Conservation (phyloP, 2,888 invertebrate genomes). For the Osedax fenrisi region DNA sequence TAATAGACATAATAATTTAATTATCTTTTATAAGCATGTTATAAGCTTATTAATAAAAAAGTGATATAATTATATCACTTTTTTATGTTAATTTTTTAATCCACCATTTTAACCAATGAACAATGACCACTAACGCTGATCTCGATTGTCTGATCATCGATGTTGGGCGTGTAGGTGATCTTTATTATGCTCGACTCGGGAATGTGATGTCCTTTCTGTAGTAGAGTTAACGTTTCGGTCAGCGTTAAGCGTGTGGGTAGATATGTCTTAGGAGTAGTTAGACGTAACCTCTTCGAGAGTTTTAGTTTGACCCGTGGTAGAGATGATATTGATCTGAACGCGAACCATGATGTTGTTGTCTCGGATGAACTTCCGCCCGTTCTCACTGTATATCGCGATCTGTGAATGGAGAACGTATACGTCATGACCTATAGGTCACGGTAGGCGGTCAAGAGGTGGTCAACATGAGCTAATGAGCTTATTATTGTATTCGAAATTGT, state of each 20-base stretch:
- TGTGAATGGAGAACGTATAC: too few relatives aligned
- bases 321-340: slow-evolving; percentile 19
- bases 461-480: too few relatives aligned
- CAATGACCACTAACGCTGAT: not conserved
- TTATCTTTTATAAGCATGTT: too few relatives aligned
- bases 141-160: slow-evolving; percentile 30
- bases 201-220: slow-evolving; percentile 18
- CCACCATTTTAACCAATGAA: too few relatives aligned
- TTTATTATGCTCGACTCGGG: slow-evolving; percentile 34
- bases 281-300: not conserved
- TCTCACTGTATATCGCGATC: slow-evolving; percentile 35
- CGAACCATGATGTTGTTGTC: slow-evolving; percentile 33
- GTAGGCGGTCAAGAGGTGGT: too few relatives aligned
- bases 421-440: too few relatives aligned
- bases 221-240: not conserved
- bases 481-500: too few relatives aligned
- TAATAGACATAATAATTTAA: too few relatives aligned
- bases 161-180: slow-evolving; percentile 31
- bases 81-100: not conserved
- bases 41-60: not conserved
- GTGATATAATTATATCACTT: too few relatives aligned
- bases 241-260: not conserved
- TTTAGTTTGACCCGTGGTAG: not conserved
- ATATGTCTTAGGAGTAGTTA: not conserved
- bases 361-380: slow-evolving; percentile 34